Evolutionary conservation across 2,113 vertebrate genomes (phyloP), one percentile per base, ranked within the genome.

Genomic region (Urocitellus parryii): DNA sequence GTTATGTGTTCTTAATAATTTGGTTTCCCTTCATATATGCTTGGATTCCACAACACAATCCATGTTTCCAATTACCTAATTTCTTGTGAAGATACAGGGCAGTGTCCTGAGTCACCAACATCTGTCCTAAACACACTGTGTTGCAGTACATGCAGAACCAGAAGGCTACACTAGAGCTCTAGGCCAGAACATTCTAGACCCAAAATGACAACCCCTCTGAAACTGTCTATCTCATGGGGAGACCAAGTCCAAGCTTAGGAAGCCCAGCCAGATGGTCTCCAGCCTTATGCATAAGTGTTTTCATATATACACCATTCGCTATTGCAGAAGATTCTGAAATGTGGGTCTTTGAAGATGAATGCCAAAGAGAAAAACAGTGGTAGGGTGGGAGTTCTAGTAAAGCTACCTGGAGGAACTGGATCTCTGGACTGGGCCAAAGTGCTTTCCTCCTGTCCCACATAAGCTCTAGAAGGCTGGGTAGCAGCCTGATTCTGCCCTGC

Each of bases 21-120:
- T 96, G n/a, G 79, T 72, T 91, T 90, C 53, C 29, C 95, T 92
- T 96, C 32, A 90, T 27, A 67, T 22, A 68, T 63, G 53, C 63
- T 83, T 90, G 14, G 74, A 90, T 72, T 96, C 78, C 37, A 94
- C 45, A 51, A 80, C 29, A 37, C 73, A 70, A 48, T n/a, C 65
- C 34, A 63, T 25, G 53, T 61, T 95, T 67, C 89, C 5, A 25
- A 95, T 77, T n/a, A 42, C 34, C 78, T 67, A 11, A 63, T 73
- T 96, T 88, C 78, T 95, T 29, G 7, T 84, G 68, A 96, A 92
- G 63, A 92, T 65, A 45, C 8, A 73, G 51, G 86, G 45, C 14
- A 32, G 45, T 61, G 61, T 72, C 65, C 37, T 6, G 16, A 86
- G 39, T 58, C 70, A 74, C 48, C 78, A 67, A 58, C 42, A 76